Base-by-base conservation (phyloP, 2,888 invertebrate species). In the Argyresthia goedartella region DNA sequence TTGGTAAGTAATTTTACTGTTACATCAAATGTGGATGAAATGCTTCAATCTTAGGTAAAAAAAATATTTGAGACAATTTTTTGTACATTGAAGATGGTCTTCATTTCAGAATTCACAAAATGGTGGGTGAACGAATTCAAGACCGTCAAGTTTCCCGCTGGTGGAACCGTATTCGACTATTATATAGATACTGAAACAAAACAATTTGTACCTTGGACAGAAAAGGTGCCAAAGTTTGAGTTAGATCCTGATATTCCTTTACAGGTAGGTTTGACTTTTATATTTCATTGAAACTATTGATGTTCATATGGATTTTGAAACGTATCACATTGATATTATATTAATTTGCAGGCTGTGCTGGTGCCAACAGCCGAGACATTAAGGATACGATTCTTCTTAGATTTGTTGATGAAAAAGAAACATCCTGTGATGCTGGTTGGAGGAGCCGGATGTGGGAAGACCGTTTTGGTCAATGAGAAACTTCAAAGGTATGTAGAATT, bases 81-180 rank as follows among this genome's bases (percentile, higher is more conserved):
- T 25, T 25, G 25, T n/a, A 11, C 39, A 39, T 8, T 39, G 10
- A 39, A 39, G 3, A 11, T 39, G 3, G 2, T 39, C 9, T 6
- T 39, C 39, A n/a, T 76, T 92, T 66, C 87, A 61, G 95, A 98
- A 76, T 98, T 97, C 74, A 95, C 96, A 45, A 98, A 98, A 87
- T 98, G 98, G 98, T 98, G 97, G 96, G 88, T 93, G 11, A 96
- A 95, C 68, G 98, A 98, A 76, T 98, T 98, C 77, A 98, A 98
- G 81, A 93, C 93, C 25, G 89, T 98, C 2, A 97, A 96, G 77
- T 98, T 97, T 75, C 98, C 98, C 1, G 62, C 91, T 51, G 93
- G 94, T 54, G 97, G 97, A 4, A 96, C 96, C 1, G 96, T 98
- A 7, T 98, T 98, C 69, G 98, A 98, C 82, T 98, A 93, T 73